These are phyloP conservation scores for Macrotis lagotis DNA, from an alignment of 2,113 vertebrate species.

Conservation along the genomic window DNA sequence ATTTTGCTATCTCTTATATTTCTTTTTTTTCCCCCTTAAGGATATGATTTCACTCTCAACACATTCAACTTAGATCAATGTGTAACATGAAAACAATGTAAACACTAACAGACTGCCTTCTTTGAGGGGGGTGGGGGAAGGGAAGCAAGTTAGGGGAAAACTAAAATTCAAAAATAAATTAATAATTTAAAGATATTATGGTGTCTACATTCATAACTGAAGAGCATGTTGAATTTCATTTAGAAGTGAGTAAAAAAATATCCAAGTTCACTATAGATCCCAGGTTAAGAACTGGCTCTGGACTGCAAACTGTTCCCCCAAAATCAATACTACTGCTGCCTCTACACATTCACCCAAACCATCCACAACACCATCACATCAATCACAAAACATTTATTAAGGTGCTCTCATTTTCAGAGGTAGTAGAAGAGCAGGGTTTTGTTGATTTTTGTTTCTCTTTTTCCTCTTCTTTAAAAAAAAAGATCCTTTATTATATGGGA, in stretches of 20 bases:
- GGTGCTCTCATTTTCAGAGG: background rate
- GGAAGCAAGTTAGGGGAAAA: no score
- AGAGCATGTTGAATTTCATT: background rate
- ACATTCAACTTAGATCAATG: no score
- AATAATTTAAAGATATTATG: no score
- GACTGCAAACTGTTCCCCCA: background rate
- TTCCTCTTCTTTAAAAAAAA: background rate
- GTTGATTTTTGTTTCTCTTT: background rate
- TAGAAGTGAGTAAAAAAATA: background rate
- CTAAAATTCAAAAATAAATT: no score
- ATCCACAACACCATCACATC: background rate
- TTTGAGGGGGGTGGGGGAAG: no score
- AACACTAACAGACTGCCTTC: no score
- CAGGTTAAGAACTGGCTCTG: background rate
- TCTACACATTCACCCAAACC: background rate
- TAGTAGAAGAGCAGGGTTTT: background rate
- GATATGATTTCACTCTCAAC: no score
- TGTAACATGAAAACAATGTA: no score
- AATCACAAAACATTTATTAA: background rate
- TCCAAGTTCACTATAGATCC: background rate
- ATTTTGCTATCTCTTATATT: no score
- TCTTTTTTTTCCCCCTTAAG: no score
- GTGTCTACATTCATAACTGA: background rate
- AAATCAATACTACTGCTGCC: background rate
- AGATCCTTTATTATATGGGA: background rate